Percentiles rank a stretch among this genome's conserved stretches.
phyloP scores from a whole-genome alignment of 2,888 invertebrate genomes.

The Selenia dentaria region DNA sequence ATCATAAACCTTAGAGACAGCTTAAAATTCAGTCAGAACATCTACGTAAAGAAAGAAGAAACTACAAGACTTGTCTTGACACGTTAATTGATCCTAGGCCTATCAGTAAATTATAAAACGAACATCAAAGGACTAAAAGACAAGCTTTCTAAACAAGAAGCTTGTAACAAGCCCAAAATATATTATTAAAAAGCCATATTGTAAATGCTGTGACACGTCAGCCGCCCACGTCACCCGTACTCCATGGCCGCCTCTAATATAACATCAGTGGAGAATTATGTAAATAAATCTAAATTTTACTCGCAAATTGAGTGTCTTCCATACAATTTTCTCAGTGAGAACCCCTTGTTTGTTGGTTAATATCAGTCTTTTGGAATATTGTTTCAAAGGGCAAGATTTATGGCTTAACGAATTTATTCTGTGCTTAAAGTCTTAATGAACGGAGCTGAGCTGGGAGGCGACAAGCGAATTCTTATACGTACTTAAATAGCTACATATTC shows the following conservation, averaged over 20 bases:
- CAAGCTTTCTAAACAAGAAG: not conserved
- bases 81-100: too few relatives aligned
- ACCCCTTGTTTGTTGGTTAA: not conserved
- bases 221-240: slow-evolving; percentile 3
- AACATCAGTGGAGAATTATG: slow-evolving; percentile 3
- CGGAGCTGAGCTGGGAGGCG: too few relatives aligned
- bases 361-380: not conserved
- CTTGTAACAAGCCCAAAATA: not conserved
- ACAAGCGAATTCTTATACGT: too few relatives aligned
- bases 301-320: slow-evolving; percentile 4
- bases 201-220: slow-evolving; percentile 1
- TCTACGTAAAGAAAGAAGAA: too few relatives aligned
- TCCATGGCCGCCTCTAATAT: not conserved
- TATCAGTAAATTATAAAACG: too few relatives aligned
- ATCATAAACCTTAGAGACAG: too few relatives aligned
- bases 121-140: not conserved
- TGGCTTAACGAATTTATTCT: too few relatives aligned
- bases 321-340: slow-evolving; percentile 1
- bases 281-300: slow-evolving; percentile 14
- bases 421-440: too few relatives aligned
- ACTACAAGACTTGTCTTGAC: too few relatives aligned
- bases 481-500: too few relatives aligned
- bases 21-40: too few relatives aligned
- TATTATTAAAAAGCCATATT: not conserved
- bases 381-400: too few relatives aligned